phyloP scores from a whole-genome alignment of 1,140 invertebrate genomes.

The Drosophila rhopaloa region DNA sequence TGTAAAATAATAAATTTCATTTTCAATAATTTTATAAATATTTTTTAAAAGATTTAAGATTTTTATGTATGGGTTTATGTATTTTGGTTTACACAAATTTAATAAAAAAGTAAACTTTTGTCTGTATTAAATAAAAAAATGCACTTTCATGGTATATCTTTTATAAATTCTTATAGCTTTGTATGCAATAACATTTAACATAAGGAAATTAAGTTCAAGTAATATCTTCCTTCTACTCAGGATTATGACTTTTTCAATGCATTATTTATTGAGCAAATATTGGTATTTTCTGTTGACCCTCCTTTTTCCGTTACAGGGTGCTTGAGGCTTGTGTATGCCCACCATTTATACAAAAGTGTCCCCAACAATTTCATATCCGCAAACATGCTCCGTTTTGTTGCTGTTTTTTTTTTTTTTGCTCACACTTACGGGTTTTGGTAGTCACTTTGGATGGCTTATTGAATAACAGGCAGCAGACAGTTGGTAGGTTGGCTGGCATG shows the following conservation, averaged over 20 bases:
- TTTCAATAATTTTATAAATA: no score
- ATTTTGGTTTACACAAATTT: no score
- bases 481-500: constrained; percentile 27
- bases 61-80: no score
- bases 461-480: constrained; percentile 47
- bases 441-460: constrained; percentile 49
- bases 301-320: constrained; percentile 12
- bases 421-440: constrained; percentile 32
- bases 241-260: neutral
- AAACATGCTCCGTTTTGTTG: constrained; percentile 64
- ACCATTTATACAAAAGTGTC: constrained; percentile 1
- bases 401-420: constrained; percentile 13
- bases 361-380: constrained; percentile 64
- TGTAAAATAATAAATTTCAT: no score
- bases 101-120: no score
- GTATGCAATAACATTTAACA: no score
- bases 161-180: no score
- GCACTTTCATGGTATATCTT: no score
- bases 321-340: constrained; percentile 4
- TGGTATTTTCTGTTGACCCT: constrained; percentile 27
- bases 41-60: no score
- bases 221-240: neutral
- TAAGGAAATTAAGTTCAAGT: no score
- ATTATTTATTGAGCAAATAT: constrained; percentile 19
- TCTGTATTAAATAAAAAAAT: no score